phyloP scores from a whole-genome alignment of 2,797 vertebrate genomes.

The Atherinosoma microstoma region DNA sequence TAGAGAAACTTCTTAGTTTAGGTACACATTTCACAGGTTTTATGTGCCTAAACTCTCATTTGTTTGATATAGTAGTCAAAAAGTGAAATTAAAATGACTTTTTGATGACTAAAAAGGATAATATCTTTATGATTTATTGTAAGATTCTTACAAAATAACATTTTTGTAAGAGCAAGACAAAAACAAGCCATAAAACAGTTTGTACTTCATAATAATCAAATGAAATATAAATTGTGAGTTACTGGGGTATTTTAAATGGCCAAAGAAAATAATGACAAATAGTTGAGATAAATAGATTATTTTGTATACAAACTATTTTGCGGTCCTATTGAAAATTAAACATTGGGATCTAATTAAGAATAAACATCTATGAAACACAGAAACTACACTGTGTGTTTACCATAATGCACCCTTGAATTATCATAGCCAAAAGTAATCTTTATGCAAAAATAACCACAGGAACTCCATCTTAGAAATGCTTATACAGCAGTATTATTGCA shows the following conservation, averaged over 20 bases:
- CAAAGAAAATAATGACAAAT: neutral
- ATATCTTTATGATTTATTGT: neutral
- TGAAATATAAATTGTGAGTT: neutral
- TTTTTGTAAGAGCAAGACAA: neutral
- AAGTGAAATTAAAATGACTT: neutral
- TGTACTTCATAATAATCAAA: neutral
- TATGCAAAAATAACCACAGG: constrained; percentile 10
- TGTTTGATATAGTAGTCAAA: neutral
- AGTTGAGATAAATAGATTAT: neutral
- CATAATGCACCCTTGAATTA: constrained; percentile 33
- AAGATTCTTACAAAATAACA: neutral
- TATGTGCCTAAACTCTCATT: neutral
- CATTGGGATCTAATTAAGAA: neutral
- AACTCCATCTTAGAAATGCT: constrained; percentile 23
- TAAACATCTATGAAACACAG: neutral
- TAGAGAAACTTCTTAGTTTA: constrained; percentile 19
- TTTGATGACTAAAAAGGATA: neutral
- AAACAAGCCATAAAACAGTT: neutral
- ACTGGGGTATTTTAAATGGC: neutral
- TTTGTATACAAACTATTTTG: neutral
- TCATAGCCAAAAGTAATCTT: constrained; percentile 40
- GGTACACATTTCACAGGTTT: neutral
- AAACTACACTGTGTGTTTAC: neutral
- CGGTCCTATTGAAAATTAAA: neutral
- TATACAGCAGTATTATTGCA: constrained; percentile 28